Base-by-base conservation (phyloP, 1,140 invertebrate species). In the Pseudomyrmex pallidus region DNA sequence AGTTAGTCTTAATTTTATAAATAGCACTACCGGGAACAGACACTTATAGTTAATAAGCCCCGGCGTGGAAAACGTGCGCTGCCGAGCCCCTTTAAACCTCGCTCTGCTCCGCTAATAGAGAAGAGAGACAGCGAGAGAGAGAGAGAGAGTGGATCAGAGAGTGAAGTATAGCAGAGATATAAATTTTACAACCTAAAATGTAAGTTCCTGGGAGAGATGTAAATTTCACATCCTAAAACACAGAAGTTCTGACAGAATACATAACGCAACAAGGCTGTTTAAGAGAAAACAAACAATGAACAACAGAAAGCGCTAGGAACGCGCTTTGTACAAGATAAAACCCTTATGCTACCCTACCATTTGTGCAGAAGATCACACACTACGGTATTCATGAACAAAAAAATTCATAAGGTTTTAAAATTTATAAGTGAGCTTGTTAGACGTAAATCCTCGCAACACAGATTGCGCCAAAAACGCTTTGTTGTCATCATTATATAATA, bases 21-120 rank as follows among this genome's bases (percentile, higher is more conserved):
- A 92, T 92, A 92, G 91, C 89, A 63, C 52, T 89, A 90, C 90
- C 86, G 83, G 82, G 89, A 92, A 92, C 87, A 86, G 86, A 88
- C 89, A 90, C 91, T 87, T 83, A 87, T 83, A 89, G 89, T 91
- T 92, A 92, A 91, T 91, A 91, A 91, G 90, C 85, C 87, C 77
- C 78, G 83, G 63, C 73, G 83, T 64, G 70, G 89, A 90, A 90
- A 90, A 86, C 74, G 35, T 35, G 35, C 35, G 84, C 74, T 88
- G 76, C 67, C 86, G 80, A 80, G 84, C 59, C 70, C 84, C 87
- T 86, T 82, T 83, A 73, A 86, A 73, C 84, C 59, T 85, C 48
- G 35, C 61, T 57, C 12, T 68, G 63, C 20, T 35, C 44, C 76
- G 66, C 54, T 80, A 72, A 78, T 61, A 85, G 54, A 59, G 74